Percentiles rank a stretch among this genome's conserved stretches.
Evolutionary conservation across 30 jellyfish, hydroid and myxozoan genomes (phyloP).

Genomic region (Cassiopea xamachana): DNA sequence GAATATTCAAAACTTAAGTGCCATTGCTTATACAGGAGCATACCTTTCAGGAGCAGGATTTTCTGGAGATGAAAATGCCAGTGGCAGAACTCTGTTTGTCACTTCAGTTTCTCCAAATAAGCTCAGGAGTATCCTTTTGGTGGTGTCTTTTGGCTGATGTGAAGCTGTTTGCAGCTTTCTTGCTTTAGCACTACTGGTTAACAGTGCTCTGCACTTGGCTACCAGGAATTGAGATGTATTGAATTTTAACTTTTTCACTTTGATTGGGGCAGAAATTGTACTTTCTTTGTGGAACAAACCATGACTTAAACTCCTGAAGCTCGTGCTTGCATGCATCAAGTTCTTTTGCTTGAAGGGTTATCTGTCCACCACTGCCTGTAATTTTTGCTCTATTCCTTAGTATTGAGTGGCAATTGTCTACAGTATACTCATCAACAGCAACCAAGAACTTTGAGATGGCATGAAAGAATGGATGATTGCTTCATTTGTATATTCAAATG

Average conservation of each 20-base stretch:
- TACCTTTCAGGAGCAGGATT: constrained; percentile 40
- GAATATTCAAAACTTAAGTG: not conserved
- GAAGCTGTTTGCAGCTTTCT: constrained; percentile 16
- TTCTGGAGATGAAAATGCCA: constrained; percentile 36
- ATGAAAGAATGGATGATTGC: constrained; percentile 21
- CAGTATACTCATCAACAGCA: constrained; percentile 59
- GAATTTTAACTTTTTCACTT: constrained; percentile 16
- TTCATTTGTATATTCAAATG: not conserved
- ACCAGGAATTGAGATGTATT: constrained; percentile 32
- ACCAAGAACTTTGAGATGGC: constrained; percentile 18
- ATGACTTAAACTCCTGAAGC: constrained; percentile 44
- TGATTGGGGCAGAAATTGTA: constrained; percentile 43
- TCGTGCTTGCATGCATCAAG: constrained; percentile 52
- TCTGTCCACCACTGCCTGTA: constrained; percentile 35
- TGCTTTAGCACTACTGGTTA: constrained; percentile 28
- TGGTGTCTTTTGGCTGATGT: not conserved
- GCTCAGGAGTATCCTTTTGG: constrained; percentile 30
- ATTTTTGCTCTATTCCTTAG: constrained; percentile 40
- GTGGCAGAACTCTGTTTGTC: constrained; percentile 39
- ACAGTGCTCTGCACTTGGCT: constrained; percentile 10
- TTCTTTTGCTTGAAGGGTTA: constrained; percentile 23
- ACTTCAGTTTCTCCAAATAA: constrained; percentile 28
- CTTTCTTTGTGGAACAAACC: constrained; percentile 52
- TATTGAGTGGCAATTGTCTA: constrained; percentile 37
- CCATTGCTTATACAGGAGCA: not conserved